Base-by-base conservation (phyloP, 1,140 invertebrate genomes). In the Hestina assimilis region DNA sequence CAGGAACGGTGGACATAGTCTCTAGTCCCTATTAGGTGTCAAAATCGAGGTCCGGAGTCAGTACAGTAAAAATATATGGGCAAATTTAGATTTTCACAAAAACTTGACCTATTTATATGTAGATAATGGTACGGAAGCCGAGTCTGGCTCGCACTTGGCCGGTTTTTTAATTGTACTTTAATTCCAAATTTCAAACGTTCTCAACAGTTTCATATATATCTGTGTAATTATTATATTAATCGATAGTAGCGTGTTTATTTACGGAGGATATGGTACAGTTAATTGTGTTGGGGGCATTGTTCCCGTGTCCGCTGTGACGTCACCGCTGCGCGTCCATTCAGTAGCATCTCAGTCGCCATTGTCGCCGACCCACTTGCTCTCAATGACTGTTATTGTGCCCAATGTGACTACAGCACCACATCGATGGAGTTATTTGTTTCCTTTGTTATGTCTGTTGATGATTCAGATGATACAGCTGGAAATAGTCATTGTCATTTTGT, bases 351-450 rank as follows among this genome's bases (percentile, higher is more conserved):
- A n/a, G 6, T 21, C 5, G 41, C 24, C 50, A 20, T 41, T 52
- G 50, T 52, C 6, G 17, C 4, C 38, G 50, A 52, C 38, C 50
- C 50, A 52, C 23, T 52, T 21, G 50, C 14, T 40, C 29, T 41
- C 50, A 41, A 52, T 29, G 17, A 41, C 24, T 14, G 23, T 35
- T n/a, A 41, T 52, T 52, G 50, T 52, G 50, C 8, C 26, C 47
- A 24, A 29, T 45, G 42, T 19, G 11, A 26, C 41, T 43, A 14
- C 9, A n/a, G 12, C 42, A 45, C 26, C 41, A 17, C 42, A 8
- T 24, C 23, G 12, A 0, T 28, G 14, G 24, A 28, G 24, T 17
- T 24, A 26, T 35, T 35, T 33, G 47, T 50, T 50, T 23, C 23
- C 23, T 40, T 41, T 40, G 33, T 50, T 1, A 21, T n/a, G 11